phyloP scores from a whole-genome alignment of 2,888 invertebrate species.

The Pandemis cinnamomeana region DNA sequence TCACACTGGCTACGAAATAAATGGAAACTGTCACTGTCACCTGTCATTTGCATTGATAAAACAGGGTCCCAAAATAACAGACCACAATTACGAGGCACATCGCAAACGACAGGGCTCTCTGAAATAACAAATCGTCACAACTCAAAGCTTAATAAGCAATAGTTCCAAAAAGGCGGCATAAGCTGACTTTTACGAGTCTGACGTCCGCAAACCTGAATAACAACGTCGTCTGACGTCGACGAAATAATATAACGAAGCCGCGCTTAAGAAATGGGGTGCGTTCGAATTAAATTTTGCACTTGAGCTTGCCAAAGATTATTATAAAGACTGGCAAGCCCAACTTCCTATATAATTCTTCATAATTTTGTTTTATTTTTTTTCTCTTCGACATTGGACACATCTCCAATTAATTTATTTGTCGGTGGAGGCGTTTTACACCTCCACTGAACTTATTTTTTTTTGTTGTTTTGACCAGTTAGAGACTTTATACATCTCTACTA shows the following conservation, averaged over 20 bases:
- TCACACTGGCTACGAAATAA: no score
- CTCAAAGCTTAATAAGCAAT: slow-evolving; percentile 17
- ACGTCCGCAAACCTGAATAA: slow-evolving; percentile 27
- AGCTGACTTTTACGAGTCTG: slow-evolving; percentile 31
- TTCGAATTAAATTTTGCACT: slow-evolving; percentile 60
- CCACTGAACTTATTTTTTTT: no score
- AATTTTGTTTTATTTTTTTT: no score
- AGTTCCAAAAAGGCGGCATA: slow-evolving; percentile 10
- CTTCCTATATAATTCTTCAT: no score
- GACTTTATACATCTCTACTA: no score
- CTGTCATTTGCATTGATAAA: no score
- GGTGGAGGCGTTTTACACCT: no score
- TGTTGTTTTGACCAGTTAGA: no score
- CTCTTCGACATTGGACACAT: no score
- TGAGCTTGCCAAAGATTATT: slow-evolving; percentile 33
- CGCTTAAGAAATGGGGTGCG: slow-evolving; percentile 58
- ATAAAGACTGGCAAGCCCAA: background rate
- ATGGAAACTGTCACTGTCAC: no score
- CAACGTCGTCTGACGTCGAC: slow-evolving; percentile 26
- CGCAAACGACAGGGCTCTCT: background rate
- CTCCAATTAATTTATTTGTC: no score
- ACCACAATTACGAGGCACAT: background rate
- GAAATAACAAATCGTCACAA: background rate
- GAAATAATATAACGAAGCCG: slow-evolving; percentile 49
- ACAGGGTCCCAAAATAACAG: no score